Evolutionary conservation across 2,113 vertebrate species (phyloP).

Genomic region (Romanogobio albipinnatus): DNA sequence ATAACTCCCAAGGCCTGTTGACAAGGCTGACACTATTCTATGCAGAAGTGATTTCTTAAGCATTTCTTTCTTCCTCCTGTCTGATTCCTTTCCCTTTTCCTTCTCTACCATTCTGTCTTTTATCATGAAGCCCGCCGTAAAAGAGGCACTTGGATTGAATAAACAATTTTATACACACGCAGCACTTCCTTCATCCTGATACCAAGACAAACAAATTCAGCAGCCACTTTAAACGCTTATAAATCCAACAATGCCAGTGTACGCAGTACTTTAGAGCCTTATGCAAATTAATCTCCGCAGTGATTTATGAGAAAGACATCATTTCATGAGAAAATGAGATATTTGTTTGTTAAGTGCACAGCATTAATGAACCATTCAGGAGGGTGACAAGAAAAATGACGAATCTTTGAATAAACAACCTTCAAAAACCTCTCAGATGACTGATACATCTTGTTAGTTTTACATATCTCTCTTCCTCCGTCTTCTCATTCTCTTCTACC

Average conservation of each 20-base stretch:
- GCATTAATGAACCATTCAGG: conserved; percentile 52
- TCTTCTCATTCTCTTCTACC: neutral
- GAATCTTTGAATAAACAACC: conserved; percentile 45
- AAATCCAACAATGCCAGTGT: conserved; percentile 40
- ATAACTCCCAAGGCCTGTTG: conserved; percentile 60
- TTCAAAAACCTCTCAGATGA: conserved; percentile 49
- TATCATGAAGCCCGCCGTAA: conserved; percentile 31
- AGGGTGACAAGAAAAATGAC: conserved; percentile 56
- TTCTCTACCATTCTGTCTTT: conserved; percentile 11
- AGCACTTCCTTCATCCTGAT: conserved; percentile 44
- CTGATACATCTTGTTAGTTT: conserved; percentile 48
- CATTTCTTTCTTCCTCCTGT: conserved; percentile 24
- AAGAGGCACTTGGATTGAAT: conserved; percentile 43
- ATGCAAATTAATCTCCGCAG: conserved; percentile 24
- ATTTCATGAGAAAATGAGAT: conserved; percentile 7
- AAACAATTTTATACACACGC: conserved; percentile 34
- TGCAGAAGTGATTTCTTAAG: conserved; percentile 46
- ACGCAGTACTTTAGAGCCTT: neutral
- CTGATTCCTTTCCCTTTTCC: neutral
- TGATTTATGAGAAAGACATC: conserved; percentile 17
- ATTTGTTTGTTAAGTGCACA: conserved; percentile 28
- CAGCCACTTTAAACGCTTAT: conserved; percentile 8
- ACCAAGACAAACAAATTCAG: conserved; percentile 20
- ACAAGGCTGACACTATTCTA: conserved; percentile 43
- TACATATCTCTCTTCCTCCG: neutral